Conservation (phyloP, 2,113 vertebrate species). For the Rutilus rutilus region DNA sequence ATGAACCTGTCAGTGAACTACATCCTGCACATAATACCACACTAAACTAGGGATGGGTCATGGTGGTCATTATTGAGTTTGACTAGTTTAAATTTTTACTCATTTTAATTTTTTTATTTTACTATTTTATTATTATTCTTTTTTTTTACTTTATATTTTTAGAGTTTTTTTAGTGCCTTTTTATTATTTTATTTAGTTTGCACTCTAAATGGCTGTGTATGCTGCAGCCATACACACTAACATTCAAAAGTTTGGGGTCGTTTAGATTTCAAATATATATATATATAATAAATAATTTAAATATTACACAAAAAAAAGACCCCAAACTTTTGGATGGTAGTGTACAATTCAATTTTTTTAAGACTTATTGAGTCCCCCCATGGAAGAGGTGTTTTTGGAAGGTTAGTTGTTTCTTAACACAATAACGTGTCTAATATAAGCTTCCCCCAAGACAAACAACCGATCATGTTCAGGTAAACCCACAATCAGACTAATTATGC, state of each 20-base stretch:
- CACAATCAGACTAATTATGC: not conserved
- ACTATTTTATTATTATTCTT: too few species aligned
- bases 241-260: not conserved
- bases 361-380: not conserved
- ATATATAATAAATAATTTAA: not conserved
- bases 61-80: not conserved
- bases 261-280: not conserved
- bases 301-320: not conserved
- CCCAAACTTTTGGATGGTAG: not conserved
- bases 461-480: not conserved
- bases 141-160: not conserved
- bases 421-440: not conserved
- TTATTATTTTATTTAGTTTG: not conserved
- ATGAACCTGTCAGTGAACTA: slow-evolving; percentile 5
- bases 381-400: not conserved
- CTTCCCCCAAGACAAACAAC: not conserved
- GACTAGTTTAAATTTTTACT: not conserved
- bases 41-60: not conserved
- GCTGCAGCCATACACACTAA: not conserved
- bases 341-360: not conserved
- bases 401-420: not conserved
- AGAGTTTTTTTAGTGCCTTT: too few species aligned
- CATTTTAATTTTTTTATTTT: too few species aligned
- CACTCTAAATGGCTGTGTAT: not conserved
- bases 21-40: not conserved